A percentile compares a stretch with the other conserved stretches of the same genome.
Conservation (phyloP, 2,113 vertebrate species). For the Leptodactylus fuscus region DNA sequence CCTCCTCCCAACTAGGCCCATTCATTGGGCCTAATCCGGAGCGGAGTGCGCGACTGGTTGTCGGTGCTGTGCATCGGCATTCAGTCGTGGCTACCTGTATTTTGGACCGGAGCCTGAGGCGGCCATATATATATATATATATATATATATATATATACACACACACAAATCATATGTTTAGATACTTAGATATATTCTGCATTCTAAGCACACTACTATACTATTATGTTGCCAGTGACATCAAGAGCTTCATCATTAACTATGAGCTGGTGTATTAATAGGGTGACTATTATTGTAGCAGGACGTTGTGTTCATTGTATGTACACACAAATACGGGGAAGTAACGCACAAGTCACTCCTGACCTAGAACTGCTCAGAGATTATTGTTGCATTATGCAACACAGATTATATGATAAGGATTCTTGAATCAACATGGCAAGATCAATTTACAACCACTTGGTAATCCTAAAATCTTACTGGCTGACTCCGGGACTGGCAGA, state of each 20-base stretch:
- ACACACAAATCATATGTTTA: too few species aligned
- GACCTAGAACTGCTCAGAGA: conserved; percentile 43
- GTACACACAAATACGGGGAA: conserved; percentile 26
- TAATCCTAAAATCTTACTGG: background rate
- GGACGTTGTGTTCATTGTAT: conserved; percentile 39
- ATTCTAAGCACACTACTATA: too few species aligned
- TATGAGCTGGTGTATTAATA: background rate
- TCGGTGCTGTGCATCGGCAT: too few species aligned
- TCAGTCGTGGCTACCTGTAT: too few species aligned
- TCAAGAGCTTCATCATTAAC: background rate
- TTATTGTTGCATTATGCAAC: conserved; percentile 45
- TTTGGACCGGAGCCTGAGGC: too few species aligned
- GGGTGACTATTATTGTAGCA: background rate
- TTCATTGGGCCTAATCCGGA: too few species aligned
- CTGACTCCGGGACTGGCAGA: background rate
- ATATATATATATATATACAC: too few species aligned
- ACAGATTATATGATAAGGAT: conserved; percentile 44
- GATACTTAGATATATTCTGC: too few species aligned
- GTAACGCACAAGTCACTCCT: conserved; percentile 10
- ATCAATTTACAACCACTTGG: background rate
- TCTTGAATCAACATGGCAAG: background rate
- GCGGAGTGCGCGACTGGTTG: too few species aligned
- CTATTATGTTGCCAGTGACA: too few species aligned
- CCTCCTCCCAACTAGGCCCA: too few species aligned
- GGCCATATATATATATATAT: too few species aligned